Evolutionary conservation across 1,140 invertebrate genomes (phyloP).

Genomic region (Sycobia sp.): DNA sequence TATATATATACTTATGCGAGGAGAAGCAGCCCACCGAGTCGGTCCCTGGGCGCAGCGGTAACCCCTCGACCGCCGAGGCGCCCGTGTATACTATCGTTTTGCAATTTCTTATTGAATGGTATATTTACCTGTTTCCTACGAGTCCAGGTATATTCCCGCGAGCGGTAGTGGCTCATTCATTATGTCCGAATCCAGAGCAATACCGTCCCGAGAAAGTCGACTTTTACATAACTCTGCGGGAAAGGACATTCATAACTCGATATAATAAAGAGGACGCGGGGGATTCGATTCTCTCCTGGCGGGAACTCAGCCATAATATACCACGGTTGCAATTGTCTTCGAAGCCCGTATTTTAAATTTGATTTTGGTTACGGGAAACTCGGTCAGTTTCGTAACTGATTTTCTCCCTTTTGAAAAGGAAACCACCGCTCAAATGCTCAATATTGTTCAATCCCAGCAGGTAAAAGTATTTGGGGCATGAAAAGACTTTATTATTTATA

Average conservation of each 20-base stretch:
- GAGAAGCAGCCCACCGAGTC: not conserved
- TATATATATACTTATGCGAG: not conserved
- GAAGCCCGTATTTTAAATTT: not conserved
- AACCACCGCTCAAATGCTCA: no score
- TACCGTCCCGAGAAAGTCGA: constrained; percentile 5
- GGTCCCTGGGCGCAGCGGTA: no score
- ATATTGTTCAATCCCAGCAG: no score
- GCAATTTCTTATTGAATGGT: no score
- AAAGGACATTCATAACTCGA: constrained; percentile 14
- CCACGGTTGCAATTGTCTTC: not conserved
- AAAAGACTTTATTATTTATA: no score
- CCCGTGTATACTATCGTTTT: constrained; percentile 15
- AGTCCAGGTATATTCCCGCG: constrained; percentile 17
- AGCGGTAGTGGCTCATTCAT: not conserved
- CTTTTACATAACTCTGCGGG: constrained; percentile 15
- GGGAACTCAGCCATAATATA: not conserved
- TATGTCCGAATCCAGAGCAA: constrained; percentile 38
- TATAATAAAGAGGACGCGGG: not conserved
- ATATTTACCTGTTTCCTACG: constrained; percentile 6
- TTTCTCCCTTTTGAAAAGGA: no score
- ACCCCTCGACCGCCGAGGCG: not conserved
- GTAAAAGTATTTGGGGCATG: no score
- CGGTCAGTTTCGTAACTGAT: no score
- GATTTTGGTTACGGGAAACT: not conserved
- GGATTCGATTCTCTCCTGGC: not conserved